Evolutionary conservation across 2,888 invertebrate genomes (phyloP).

Genomic region (Idaea dimidiata): DNA sequence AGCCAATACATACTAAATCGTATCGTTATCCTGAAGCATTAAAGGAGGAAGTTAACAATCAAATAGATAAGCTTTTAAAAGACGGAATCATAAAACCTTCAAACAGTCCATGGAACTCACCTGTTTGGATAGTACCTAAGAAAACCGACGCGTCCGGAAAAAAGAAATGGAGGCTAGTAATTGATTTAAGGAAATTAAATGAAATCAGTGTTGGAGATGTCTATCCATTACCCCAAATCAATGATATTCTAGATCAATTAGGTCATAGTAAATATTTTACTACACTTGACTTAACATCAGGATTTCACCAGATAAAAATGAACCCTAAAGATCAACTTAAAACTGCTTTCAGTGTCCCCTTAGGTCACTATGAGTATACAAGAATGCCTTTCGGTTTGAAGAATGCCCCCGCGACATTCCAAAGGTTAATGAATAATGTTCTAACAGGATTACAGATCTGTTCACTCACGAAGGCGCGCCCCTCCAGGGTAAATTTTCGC

Average conservation of each 20-base stretch:
- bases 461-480: too few species aligned
- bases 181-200: constrained; percentile 25
- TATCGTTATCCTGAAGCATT: constrained; percentile 24
- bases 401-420: too few species aligned
- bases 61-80: constrained; percentile 20
- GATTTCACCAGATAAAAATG: too few species aligned
- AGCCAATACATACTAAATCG: constrained; percentile 31
- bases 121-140: constrained; percentile 29
- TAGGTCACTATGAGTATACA: too few species aligned
- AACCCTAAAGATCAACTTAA: too few species aligned
- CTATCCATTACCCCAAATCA: constrained; percentile 26
- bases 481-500: too few species aligned
- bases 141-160: constrained; percentile 15
- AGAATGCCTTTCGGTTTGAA: too few species aligned
- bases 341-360: too few species aligned
- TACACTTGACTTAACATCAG: too few species aligned
- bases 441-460: too few species aligned
- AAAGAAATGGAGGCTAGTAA: constrained; percentile 29
- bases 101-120: constrained; percentile 25
- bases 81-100: constrained; percentile 22
- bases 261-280: too few species aligned
- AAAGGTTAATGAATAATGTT: too few species aligned
- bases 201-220: constrained; percentile 20
- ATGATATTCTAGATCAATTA: constrained; percentile 22
- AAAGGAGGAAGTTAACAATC: constrained; percentile 22